A percentile compares a stretch with the other conserved stretches of the same genome.
Evolutionary conservation across 2,113 vertebrate genomes (phyloP).

Genomic region (Antennarius striatus): DNA sequence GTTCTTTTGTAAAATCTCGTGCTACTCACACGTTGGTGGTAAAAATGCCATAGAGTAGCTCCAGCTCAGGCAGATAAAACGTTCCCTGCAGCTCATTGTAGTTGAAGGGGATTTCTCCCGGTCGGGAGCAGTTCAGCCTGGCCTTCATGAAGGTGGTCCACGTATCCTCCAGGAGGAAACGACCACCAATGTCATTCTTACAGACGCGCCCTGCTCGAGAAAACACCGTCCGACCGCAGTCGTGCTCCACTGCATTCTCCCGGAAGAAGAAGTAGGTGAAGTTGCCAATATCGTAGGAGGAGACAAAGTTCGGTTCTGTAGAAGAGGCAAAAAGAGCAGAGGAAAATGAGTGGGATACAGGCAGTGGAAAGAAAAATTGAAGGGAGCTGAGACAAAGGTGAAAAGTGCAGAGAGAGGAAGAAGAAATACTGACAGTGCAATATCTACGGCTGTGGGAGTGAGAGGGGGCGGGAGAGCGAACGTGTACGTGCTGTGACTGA

Average conservation of each 20-base stretch:
- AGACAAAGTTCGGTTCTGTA: slow-evolving; percentile 96
- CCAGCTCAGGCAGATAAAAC: slow-evolving; percentile 93
- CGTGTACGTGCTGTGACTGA: slow-evolving; percentile 53
- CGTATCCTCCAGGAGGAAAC: slow-evolving; percentile 95
- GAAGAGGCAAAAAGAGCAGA: slow-evolving; percentile 6
- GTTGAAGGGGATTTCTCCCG: slow-evolving; percentile 95
- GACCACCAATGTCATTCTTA: slow-evolving; percentile 95
- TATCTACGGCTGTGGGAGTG: slow-evolving; percentile 52
- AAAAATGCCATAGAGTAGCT: slow-evolving; percentile 95
- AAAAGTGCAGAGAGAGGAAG: slow-evolving; percentile 15
- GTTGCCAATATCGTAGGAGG: slow-evolving; percentile 94
- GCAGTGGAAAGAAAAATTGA: slow-evolving; percentile 4
- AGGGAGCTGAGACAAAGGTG: slow-evolving; percentile 13
- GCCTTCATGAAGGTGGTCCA: slow-evolving; percentile 99
- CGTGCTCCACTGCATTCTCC: slow-evolving; percentile 94
- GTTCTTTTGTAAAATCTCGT: background rate
- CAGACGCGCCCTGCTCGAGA: slow-evolving; percentile 93
- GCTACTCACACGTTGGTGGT: slow-evolving; percentile 94
- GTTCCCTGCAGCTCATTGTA: slow-evolving; percentile 96
- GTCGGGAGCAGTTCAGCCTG: slow-evolving; percentile 93
- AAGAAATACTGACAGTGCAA: slow-evolving; percentile 40
- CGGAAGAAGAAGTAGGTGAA: slow-evolving; percentile 99
- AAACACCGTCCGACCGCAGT: slow-evolving; percentile 93
- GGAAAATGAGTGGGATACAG: slow-evolving; percentile 4
- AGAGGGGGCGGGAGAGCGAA: slow-evolving; percentile 38